Percentiles rank a stretch among this genome's conserved stretches.
These are phyloP conservation scores for Aphelocoma coerulescens DNA, from an alignment of 2,113 vertebrate genomes.

Conservation along the genomic window DNA sequence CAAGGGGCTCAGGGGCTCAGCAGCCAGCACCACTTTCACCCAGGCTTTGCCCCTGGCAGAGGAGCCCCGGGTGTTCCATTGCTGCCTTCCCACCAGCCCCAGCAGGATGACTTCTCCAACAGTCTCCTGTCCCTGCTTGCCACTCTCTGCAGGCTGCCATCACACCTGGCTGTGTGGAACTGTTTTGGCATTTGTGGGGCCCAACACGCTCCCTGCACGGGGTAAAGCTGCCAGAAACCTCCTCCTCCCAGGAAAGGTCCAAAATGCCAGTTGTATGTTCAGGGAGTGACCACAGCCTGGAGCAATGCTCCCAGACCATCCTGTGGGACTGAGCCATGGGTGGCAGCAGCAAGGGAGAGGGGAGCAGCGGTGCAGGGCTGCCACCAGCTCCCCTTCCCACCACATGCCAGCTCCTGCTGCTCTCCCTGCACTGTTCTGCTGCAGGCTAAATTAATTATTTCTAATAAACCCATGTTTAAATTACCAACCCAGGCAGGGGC, in stretches of 20 bases:
- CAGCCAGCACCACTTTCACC: neutral
- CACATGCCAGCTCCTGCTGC: neutral
- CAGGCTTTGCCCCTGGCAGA: fast-evolving
- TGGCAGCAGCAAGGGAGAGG: neutral
- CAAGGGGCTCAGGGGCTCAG: neutral
- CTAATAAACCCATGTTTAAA: neutral
- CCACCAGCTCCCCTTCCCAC: neutral
- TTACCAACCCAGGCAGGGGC: neutral
- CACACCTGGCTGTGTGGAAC: fast-evolving
- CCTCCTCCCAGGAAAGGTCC: neutral
- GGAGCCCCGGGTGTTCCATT: neutral
- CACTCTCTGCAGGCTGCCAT: neutral
- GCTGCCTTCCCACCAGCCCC: fast-evolving
- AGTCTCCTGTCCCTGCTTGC: fast-evolving
- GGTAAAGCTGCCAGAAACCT: neutral
- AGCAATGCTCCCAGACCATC: neutral
- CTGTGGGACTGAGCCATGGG: fast-evolving
- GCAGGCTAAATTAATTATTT: neutral
- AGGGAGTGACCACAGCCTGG: neutral
- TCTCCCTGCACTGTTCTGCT: neutral
- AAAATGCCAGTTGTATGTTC: neutral
- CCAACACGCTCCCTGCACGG: neutral
- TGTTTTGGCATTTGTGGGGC: fast-evolving
- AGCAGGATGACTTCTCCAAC: fast-evolving
- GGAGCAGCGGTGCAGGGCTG: neutral